phyloP scores from a whole-genome alignment of 2,797 vertebrate genomes.

The Myoxocephalus aenaeus region DNA sequence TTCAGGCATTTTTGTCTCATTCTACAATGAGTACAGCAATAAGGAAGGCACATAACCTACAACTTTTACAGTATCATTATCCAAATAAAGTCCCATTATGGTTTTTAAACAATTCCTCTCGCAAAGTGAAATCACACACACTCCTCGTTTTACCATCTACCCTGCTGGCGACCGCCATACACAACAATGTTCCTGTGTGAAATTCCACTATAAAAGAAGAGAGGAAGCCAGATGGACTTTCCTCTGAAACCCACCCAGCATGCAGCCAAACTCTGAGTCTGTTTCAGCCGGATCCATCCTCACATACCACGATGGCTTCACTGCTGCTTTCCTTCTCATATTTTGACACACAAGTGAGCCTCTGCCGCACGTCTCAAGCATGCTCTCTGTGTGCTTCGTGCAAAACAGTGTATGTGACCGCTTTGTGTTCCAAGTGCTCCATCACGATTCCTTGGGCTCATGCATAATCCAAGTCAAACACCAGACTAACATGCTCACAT shows the following conservation, averaged over 20 bases:
- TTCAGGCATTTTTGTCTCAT: background rate
- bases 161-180: constrained; percentile 20
- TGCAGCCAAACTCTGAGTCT: constrained; percentile 52
- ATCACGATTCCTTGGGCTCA: constrained; percentile 53
- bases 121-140: constrained; percentile 13
- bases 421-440: constrained; percentile 39
- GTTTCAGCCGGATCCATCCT: constrained; percentile 55
- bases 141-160: constrained; percentile 7
- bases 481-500: constrained; percentile 19
- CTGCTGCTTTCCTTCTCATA: constrained; percentile 27
- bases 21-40: background rate
- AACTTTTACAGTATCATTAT: background rate
- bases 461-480: constrained; percentile 53
- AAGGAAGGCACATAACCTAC: background rate
- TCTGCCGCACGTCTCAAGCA: constrained; percentile 30
- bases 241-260: constrained; percentile 63
- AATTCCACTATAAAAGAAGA: constrained; percentile 55
- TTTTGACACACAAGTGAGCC: constrained; percentile 22
- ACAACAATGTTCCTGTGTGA: constrained; percentile 34
- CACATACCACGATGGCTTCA: constrained; percentile 25
- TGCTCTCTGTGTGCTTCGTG: constrained; percentile 25
- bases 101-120: constrained; percentile 6
- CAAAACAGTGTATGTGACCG: constrained; percentile 19
- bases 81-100: background rate
- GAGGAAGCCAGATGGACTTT: constrained; percentile 74